A percentile compares a stretch with the other conserved stretches of the same genome.
These are phyloP conservation scores for Todiramphus chloris DNA, from an alignment of 2,113 vertebrate species.

Conservation along the genomic window DNA sequence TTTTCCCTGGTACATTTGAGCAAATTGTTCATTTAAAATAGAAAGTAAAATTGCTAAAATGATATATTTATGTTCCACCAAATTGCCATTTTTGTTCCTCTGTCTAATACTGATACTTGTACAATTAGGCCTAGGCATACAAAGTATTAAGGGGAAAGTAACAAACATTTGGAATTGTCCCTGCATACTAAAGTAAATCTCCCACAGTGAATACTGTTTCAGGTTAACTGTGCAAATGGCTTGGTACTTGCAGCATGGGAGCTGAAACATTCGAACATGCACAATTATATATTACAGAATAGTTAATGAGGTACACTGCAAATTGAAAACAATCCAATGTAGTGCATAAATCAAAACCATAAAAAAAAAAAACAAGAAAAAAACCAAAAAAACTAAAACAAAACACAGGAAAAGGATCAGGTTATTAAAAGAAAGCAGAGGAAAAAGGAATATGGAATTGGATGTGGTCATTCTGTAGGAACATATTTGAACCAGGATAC, in stretches of 20 bases:
- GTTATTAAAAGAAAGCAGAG: background rate
- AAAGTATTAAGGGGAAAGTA: background rate
- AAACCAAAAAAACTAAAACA: too few species aligned
- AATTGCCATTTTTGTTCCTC: background rate
- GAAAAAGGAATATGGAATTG: background rate
- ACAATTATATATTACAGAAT: background rate
- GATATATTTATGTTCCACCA: background rate
- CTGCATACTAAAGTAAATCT: background rate
- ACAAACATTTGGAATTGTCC: background rate
- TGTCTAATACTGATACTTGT: background rate
- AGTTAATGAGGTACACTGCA: background rate
- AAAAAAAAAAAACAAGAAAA: background rate
- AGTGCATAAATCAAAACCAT: background rate
- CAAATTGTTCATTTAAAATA: background rate
- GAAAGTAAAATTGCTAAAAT: background rate
- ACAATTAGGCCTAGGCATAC: background rate
- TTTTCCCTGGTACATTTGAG: background rate
- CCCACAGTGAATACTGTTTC: background rate
- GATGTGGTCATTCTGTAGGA: background rate
- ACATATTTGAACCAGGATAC: background rate
- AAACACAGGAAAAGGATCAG: background rate
- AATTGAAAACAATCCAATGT: background rate
- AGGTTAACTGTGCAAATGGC: background rate
- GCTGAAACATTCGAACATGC: background rate
- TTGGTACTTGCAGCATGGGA: background rate